Percentiles rank a stretch among this genome's conserved stretches.
Conservation (phyloP, 2,113 vertebrate species). For the Ptilonorhynchus violaceus region DNA sequence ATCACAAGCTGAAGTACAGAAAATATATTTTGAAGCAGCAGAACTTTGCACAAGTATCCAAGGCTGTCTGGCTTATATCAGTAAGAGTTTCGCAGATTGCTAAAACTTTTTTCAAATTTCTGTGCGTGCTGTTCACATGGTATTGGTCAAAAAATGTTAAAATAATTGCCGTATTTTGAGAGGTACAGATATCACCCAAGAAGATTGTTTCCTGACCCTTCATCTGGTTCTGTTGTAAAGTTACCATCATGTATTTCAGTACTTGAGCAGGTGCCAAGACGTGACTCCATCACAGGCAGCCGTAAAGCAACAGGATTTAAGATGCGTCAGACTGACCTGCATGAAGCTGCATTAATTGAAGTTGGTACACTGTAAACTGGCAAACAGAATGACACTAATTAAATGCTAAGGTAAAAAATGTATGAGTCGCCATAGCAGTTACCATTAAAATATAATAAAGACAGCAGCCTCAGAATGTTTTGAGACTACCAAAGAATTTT, state of each 20-base stretch:
- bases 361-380: not conserved
- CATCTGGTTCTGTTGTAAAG: not conserved
- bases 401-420: constrained; percentile 3
- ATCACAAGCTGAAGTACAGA: not conserved
- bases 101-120: not conserved
- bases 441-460: not conserved
- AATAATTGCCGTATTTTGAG: not conserved
- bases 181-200: not conserved
- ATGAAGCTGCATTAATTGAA: not conserved
- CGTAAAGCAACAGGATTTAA: not conserved
- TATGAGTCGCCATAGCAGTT: not conserved
- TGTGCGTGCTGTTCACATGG: not conserved
- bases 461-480: not conserved
- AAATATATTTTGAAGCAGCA: not conserved
- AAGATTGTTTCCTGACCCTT: not conserved
- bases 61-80: not conserved
- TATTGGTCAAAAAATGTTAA: not conserved
- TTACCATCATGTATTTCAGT: not conserved
- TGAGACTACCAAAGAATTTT: not conserved
- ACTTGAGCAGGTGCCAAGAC: not conserved
- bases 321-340: not conserved
- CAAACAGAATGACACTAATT: not conserved
- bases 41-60: not conserved
- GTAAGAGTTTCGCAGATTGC: not conserved
- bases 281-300: not conserved